Conservation (phyloP, 1,140 invertebrate species). For the Rhopalosiphum maidis region DNA sequence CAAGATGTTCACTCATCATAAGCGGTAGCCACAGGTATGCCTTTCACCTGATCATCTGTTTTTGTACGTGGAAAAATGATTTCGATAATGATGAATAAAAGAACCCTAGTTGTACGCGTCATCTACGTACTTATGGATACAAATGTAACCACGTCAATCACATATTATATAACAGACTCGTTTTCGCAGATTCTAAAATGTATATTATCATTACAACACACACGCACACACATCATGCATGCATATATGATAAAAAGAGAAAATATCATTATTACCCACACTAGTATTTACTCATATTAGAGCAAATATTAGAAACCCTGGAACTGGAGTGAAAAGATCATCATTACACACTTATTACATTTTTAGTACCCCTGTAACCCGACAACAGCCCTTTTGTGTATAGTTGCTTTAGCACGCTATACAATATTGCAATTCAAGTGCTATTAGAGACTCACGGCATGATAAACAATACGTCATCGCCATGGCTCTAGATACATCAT, state of each 20-base stretch:
- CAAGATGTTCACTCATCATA: too few species aligned
- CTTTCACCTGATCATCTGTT: neutral
- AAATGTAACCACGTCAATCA: neutral
- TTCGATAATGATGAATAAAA: neutral
- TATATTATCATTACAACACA: neutral
- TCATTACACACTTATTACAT: slow-evolving; percentile 1
- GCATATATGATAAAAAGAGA: neutral
- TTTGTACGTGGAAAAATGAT: neutral
- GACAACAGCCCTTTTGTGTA: neutral
- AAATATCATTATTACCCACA: neutral
- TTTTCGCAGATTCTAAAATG: neutral
- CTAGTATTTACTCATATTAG: slow-evolving; percentile 20
- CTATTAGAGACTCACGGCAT: slow-evolving; percentile 41
- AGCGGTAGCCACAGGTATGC: neutral
- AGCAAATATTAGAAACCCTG: slow-evolving; percentile 52
- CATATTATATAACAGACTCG: neutral
- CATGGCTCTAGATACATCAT: neutral
- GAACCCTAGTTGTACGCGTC: neutral
- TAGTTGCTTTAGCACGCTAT: slow-evolving; percentile 49
- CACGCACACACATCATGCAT: neutral
- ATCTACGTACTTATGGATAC: neutral
- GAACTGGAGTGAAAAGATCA: slow-evolving; percentile 36
- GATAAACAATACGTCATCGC: slow-evolving; percentile 19
- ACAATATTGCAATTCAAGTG: slow-evolving; percentile 55
- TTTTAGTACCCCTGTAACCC: neutral